Conservation (phyloP, 1,140 invertebrate species). For the Tribolium castaneum region DNA sequence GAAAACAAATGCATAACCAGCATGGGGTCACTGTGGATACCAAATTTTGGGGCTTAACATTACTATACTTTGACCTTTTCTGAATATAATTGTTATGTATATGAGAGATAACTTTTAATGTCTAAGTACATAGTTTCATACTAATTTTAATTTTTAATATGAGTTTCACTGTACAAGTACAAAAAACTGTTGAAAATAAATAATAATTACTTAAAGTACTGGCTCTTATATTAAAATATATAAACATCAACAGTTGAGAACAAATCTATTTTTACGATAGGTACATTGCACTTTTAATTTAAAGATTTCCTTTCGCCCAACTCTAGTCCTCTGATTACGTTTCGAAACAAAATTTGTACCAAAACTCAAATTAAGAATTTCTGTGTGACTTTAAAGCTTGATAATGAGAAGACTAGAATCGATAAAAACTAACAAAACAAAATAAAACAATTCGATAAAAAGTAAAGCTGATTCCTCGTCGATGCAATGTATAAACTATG, state of each 20-base stretch:
- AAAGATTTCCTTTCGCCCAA: conserved; percentile 40
- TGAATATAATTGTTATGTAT: conserved; percentile 44
- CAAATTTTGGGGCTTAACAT: conserved; percentile 36
- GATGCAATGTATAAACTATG: conserved; percentile 55
- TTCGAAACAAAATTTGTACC: conserved; percentile 45
- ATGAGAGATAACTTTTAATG: conserved; percentile 48
- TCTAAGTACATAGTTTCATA: conserved; percentile 55
- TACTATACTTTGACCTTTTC: conserved; percentile 34
- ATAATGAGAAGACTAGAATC: conserved; percentile 41
- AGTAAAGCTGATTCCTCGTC: conserved; percentile 42
- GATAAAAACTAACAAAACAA: conserved; percentile 29
- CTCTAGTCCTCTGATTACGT: conserved; percentile 43
- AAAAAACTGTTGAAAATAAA: conserved; percentile 58
- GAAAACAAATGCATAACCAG: conserved; percentile 37
- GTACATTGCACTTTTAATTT: conserved; percentile 60
- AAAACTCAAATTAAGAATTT: conserved; percentile 17
- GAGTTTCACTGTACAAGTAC: conserved; percentile 51
- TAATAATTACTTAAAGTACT: conserved; percentile 63
- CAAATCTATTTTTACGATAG: conserved; percentile 51
- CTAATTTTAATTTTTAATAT: conserved; percentile 39
- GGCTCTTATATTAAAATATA: conserved; percentile 64
- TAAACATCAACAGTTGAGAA: conserved; percentile 63
- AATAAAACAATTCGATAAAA: conserved; percentile 34
- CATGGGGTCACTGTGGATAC: conserved; percentile 20
- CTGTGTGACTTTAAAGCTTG: conserved; percentile 8